Base-by-base conservation (phyloP, 2,113 vertebrate genomes). In the Myodes glareolus region DNA sequence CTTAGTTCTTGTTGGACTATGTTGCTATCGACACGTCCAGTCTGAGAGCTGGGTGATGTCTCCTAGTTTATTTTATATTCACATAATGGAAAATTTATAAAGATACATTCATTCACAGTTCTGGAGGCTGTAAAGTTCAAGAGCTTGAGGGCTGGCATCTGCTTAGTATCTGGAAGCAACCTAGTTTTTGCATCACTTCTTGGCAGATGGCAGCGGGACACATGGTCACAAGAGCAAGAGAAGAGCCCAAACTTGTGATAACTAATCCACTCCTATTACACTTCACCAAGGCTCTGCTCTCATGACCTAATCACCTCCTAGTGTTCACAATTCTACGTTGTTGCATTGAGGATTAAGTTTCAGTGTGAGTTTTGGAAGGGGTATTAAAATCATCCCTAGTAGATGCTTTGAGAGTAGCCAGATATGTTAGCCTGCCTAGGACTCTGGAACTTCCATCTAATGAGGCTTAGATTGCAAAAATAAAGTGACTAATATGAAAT, bases 401-500 rank as follows among this genome's bases (percentile, higher is more conserved):
- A 65, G 68, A 36, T 94, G 29, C 39, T 92, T 42, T 33, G 13
- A 27, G 25, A 39, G 36, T 61, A 33, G 68, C 2, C 25, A 80
- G 25, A 7, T 10, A 61, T 92, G 82, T 82, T 68, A 84, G 61
- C 31, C 5, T 94, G 6, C 14, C 33, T 72, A 23, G 42, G n/a
- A 72, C 33, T 77, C 33, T 84, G 31, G 76, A 25, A 17, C 55
- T 85, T 92, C 33, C 39, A 63, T 45, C 31, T 29, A 45, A 42
- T 47, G 90, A 42, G 42, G 7, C 33, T 94, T 78, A 78, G 77
- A 80, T n/a, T 94, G 63, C 29, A 55, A 81, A 94, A 94, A 45
- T 55, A 10, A 91, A 68, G 33, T 70, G 82, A 67, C 13, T n/a
- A 27, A 8, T 29, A 50, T 52, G 55, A 91, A 96, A 61, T 33